Evolutionary conservation across 2,797 vertebrate species (phyloP), one percentile per base, ranked within the genome.

Genomic region (Microctenopoma lineatum): DNA sequence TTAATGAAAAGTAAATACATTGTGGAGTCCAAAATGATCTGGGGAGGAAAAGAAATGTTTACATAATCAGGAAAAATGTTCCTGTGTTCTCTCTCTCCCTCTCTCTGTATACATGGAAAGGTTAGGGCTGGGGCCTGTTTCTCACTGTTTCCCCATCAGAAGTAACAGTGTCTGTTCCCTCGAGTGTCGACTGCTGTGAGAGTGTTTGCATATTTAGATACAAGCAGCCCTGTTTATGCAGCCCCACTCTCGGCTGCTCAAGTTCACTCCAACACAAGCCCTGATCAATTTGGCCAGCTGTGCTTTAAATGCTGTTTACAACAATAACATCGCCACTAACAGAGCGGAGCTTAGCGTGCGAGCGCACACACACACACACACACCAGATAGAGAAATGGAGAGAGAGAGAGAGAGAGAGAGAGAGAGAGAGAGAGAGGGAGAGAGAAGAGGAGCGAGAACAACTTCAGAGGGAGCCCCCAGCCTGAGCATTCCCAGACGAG

Each of bases 1-100:
- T 97, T 96, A 98, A 97, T 96, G 93, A 95, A 96, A 96, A 96
- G 94, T 95, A 97, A 97, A 97, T 96, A 97, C 94, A 94, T 91
- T 90, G 83, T 93, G 90, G 93, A 96, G 91, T 94, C 92, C 93
- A 93, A 89, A 94, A 91, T 90, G 92, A 95, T 95, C 89, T 89
- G 85, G 95, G 97, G 95, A 94, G 94, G 94, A 93, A 95, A 93
- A 92, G 92, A 94, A 90, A 91, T 96, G 96, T 97, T 97, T 97
- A 97, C 94, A 96, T 94, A 97, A 95, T 94, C 93, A 88, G 92
- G 84, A 90, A 90, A 94, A 94, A 73, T 81, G 73, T 80, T 84
- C 77, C 77, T 84, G 73, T 83, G 71, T 70, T 44, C 59, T 66
- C 75, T 88, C 75, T 88, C 90, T 93, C 67, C 70, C 47, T 69